Base-by-base conservation (phyloP, 2,888 invertebrate species). In the Limulus polyphemus region DNA sequence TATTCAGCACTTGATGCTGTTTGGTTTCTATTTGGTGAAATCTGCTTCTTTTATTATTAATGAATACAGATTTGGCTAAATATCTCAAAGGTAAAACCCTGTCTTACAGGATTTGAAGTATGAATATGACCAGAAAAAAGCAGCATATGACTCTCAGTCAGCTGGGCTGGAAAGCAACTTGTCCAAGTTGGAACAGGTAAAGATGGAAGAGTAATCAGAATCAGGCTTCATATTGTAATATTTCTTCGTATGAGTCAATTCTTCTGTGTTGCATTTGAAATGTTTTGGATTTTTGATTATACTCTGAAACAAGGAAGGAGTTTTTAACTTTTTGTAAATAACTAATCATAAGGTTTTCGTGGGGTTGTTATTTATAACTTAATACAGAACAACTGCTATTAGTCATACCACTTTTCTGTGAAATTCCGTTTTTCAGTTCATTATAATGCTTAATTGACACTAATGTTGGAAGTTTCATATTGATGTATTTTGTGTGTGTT, bases 81-180 rank as follows among this genome's bases (percentile, higher is more conserved):
- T 50, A 46, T 47, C 47, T 51, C 32, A 9, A 47, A 7, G 17
- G 47, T 32, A 32, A 32, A 32, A 32, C 7, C 3, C 32, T 32
- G 32, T 32, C 7, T 32, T 64, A 9, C 82, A 85, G 77, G 81
- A 83, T 64, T 73, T 85, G 50, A 82, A 83, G 68, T 81, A 82
- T 70, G 83, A 83, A 69, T 84, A 83, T 73, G 85, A 87, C 69
- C 82, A 84, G 70, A 83, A 83, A 76, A 86, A 86, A 74, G 74
- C 77, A 66, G 74, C 81, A 46, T 86, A 85, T 73, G 85, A 87
- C 73, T 82, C 84, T 5, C 81, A 83, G 60, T 80, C 83, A 54
- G 79, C 81, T 12, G 79, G 80, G 10, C 72, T 81, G 32, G 82
- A 82, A 67, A 78, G 78, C 62, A 79, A 78, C 67, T 74, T 80